A percentile compares a stretch with the other conserved stretches of the same genome.
Conservation (phyloP, 1,140 invertebrate species). For the Diploscapter pachys region DNA sequence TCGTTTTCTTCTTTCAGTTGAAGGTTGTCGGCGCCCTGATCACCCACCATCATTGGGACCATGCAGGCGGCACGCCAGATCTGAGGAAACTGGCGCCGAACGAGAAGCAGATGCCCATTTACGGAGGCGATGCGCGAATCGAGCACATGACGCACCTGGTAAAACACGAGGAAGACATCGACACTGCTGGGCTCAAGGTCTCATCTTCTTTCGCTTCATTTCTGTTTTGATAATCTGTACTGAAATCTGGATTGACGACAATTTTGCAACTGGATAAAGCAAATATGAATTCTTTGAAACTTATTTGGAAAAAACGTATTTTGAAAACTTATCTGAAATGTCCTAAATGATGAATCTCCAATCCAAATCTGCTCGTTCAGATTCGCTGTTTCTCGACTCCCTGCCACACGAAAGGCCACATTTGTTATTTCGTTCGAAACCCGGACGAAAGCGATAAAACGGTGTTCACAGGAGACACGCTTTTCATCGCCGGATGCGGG, state of each 20-base stretch:
- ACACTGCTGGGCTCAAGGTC: constrained; percentile 28
- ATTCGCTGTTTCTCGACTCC: constrained; percentile 84
- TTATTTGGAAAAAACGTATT: too few species aligned
- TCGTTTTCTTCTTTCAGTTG: constrained; percentile 60
- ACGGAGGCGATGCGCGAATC: constrained; percentile 84
- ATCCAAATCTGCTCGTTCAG: constrained; percentile 61
- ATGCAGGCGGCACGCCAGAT: constrained; percentile 86
- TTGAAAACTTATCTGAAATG: too few species aligned
- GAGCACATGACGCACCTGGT: constrained; percentile 73
- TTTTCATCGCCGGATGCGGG: constrained; percentile 92
- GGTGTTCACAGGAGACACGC: constrained; percentile 94
- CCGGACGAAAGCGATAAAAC: constrained; percentile 62
- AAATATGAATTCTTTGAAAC: too few species aligned
- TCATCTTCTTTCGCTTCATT: too few species aligned
- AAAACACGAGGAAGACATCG: constrained; percentile 52
- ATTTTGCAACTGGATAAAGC: too few species aligned
- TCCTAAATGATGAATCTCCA: too few species aligned
- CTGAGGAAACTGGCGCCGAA: constrained; percentile 68
- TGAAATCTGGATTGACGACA: too few species aligned
- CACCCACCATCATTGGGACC: constrained; percentile 98
- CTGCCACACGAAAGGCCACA: constrained; percentile 90
- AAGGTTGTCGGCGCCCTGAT: constrained; percentile 79
- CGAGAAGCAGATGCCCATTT: constrained; percentile 65
- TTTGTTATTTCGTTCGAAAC: constrained; percentile 67
- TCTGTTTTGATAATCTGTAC: too few species aligned